phyloP scores from a whole-genome alignment of 1,140 invertebrate species.

The Rhizoglyphus robini region DNA sequence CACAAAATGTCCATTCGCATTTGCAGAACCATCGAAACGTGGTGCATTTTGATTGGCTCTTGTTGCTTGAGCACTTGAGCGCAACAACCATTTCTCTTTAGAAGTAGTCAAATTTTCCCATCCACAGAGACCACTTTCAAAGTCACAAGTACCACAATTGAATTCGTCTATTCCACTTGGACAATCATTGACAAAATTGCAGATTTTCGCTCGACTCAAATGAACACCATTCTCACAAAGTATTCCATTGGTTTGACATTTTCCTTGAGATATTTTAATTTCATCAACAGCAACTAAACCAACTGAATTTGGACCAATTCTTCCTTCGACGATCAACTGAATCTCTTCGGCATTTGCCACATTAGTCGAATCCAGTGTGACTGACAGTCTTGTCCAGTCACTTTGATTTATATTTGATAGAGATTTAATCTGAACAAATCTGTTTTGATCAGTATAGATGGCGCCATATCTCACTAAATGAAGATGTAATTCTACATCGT shows the following conservation, averaged over 20 bases:
- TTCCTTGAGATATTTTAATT: background rate
- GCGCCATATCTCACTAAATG: background rate
- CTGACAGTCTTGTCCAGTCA: background rate
- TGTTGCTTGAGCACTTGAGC: too few relatives aligned
- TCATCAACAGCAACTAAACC: background rate
- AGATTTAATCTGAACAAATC: background rate
- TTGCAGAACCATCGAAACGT: background rate
- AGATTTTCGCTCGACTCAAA: background rate
- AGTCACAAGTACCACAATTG: constrained; percentile 22
- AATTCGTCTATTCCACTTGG: too few relatives aligned
- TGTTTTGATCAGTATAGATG: background rate
- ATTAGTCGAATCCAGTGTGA: background rate
- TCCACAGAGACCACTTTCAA: constrained; percentile 23
- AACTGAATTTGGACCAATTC: background rate
- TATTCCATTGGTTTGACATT: background rate
- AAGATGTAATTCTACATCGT: background rate
- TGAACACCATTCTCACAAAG: background rate
- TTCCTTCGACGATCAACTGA: background rate
- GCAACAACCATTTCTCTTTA: too few relatives aligned
- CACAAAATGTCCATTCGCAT: background rate
- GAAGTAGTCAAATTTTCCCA: constrained; percentile 18
- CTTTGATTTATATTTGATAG: background rate
- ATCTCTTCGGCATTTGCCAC: background rate
- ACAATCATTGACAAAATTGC: too few relatives aligned
- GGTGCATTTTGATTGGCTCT: background rate